These are phyloP conservation scores for Lathronympha strigana DNA, from an alignment of 2,888 invertebrate species.

Conservation along the genomic window DNA sequence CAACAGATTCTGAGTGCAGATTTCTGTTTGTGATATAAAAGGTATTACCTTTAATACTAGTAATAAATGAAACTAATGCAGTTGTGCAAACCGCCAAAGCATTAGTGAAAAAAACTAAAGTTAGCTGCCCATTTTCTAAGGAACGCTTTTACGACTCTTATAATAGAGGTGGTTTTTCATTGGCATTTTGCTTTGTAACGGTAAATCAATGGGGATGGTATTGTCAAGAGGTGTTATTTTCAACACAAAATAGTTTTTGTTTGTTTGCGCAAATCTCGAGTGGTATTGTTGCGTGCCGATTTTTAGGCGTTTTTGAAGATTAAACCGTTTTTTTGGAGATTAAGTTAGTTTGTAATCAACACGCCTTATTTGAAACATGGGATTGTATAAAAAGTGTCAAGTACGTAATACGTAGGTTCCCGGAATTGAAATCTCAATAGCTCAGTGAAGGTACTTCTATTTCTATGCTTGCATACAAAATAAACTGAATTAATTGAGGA, in stretches of 20 bases:
- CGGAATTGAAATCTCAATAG: neutral
- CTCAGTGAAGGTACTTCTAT: neutral
- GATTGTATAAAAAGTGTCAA: neutral
- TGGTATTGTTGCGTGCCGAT: conserved; percentile 36
- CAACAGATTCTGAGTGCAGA: neutral
- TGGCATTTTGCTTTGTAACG: neutral
- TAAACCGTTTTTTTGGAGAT: conserved; percentile 32
- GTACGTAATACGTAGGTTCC: neutral
- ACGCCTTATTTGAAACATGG: neutral
- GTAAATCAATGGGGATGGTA: neutral
- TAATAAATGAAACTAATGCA: conserved; percentile 47
- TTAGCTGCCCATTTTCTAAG: neutral
- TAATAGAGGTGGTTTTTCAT: neutral
- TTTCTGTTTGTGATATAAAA: conserved; percentile 8
- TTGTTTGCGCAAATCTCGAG: conserved; percentile 59
- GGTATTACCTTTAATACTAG: conserved; percentile 26
- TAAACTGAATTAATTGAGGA: neutral
- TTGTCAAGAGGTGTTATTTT: conserved; percentile 55
- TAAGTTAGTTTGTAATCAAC: conserved; percentile 14
- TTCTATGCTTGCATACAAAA: neutral
- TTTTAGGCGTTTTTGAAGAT: conserved; percentile 45
- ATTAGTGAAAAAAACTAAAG: conserved; percentile 11
- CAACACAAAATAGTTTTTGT: conserved; percentile 57
- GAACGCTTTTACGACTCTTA: neutral
- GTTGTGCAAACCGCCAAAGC: conserved; percentile 49